phyloP scores from a whole-genome alignment of 1,140 invertebrate species.

The Lutraria rhynchaena region DNA sequence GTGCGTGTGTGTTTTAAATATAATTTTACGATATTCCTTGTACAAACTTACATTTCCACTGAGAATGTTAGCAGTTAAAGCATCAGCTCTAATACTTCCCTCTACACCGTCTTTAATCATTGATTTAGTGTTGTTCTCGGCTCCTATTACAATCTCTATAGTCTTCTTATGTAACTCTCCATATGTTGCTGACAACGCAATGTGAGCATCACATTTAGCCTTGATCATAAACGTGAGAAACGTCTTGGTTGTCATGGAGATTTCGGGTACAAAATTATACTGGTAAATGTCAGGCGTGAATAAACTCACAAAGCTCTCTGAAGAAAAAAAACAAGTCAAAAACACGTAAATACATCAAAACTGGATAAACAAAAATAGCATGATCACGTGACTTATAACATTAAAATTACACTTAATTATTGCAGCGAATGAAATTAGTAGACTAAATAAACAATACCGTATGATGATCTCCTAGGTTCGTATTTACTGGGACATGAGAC shows the following conservation, averaged over 20 bases:
- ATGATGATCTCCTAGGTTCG: too few relatives aligned
- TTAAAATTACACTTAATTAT: too few relatives aligned
- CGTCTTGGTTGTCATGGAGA: slow-evolving; percentile 76
- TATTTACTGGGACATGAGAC: too few relatives aligned
- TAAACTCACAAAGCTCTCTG: slow-evolving; percentile 80
- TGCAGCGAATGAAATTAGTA: too few relatives aligned
- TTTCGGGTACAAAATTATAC: slow-evolving; percentile 79
- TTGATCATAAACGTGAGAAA: slow-evolving; percentile 80
- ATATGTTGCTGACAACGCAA: slow-evolving; percentile 78
- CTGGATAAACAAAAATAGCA: too few relatives aligned
- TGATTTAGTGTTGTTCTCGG: slow-evolving; percentile 74
- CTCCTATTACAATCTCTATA: slow-evolving; percentile 76
- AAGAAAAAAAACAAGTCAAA: slow-evolving; percentile 52
- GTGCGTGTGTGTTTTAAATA: neutral
- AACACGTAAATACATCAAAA: too few relatives aligned
- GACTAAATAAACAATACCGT: too few relatives aligned
- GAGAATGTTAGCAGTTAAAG: slow-evolving; percentile 74
- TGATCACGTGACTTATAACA: too few relatives aligned
- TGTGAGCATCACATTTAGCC: slow-evolving; percentile 75
- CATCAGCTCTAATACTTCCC: slow-evolving; percentile 71
- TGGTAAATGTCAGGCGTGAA: slow-evolving; percentile 77
- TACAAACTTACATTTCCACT: slow-evolving; percentile 54
- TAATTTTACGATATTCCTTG: neutral
- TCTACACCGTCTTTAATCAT: slow-evolving; percentile 74
- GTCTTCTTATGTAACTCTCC: slow-evolving; percentile 79